Evolutionary conservation across 2,888 invertebrate genomes (phyloP), one percentile per base, ranked within the genome.

Genomic region (Idaea aversata): DNA sequence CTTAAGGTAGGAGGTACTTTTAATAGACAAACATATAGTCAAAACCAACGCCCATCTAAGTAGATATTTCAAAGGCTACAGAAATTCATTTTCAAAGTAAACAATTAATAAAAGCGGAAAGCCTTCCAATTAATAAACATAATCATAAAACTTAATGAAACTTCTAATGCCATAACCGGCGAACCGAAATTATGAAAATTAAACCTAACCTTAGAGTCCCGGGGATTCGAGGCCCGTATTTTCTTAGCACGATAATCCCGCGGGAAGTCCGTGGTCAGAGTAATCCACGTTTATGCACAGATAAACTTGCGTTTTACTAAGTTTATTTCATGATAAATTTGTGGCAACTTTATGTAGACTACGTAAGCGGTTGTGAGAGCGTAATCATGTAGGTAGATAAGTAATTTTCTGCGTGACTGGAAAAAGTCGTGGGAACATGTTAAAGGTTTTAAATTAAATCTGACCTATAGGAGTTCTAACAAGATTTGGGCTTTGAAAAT

Each of bases 181-280:
- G 15, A 62, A 70, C 59, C 15, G 16, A 70, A 73, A 72, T 72
- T 69, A 70, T 69, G 67, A 69, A 72, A 73, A 70, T 69, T 70
- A 63, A 69, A 71, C 66, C 66, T 68, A 61, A 67, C 63, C 63
- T 7, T 47, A 47, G 7, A 15, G 58, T 58, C 15, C 15, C n/a
- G 16, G 58, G 15, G 15, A 58, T 72, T 69, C 63, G 65, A 57
- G 63, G 62, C 36, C 67, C 70, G 63, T 67, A 68, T 68, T 72
- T 68, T 62, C 69, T 69, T 35, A 68, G 65, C 67, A 66, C 58
- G 65, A 70, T 70, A 70, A 70, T 67, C 68, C 68, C 67, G 63
- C 38, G 63, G 59, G 65, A 58, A 15, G 58, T 16, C 63, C 34
- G 64, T 34, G 58, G 62, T 61, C 34, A 57, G 61, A 36, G 63